phyloP scores from a whole-genome alignment of 2,797 vertebrate genomes.

The Bradypodion pumilum region DNA sequence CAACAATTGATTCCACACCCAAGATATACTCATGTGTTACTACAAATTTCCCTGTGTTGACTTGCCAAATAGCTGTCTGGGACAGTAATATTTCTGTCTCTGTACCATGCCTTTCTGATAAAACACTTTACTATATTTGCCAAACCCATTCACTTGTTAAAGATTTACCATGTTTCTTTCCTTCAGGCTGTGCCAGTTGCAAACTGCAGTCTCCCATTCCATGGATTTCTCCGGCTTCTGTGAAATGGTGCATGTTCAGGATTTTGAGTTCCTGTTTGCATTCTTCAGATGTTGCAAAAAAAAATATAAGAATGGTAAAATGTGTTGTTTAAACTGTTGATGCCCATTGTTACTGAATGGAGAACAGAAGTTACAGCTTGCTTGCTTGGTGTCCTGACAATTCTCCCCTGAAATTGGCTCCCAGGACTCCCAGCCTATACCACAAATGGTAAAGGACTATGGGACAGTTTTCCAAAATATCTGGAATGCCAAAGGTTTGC shows the following conservation, averaged over 20 bases:
- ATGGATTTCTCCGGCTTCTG: background rate
- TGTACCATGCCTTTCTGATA: background rate
- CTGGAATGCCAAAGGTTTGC: no score
- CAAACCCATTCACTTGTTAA: background rate
- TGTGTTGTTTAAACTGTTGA: background rate
- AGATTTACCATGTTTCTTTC: background rate
- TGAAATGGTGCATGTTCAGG: background rate
- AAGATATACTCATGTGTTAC: background rate
- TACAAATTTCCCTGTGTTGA: slow-evolving; percentile 15
- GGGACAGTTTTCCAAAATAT: no score
- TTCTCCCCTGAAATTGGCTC: background rate
- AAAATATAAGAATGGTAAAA: no score
- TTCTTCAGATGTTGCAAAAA: background rate
- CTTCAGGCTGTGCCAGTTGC: background rate
- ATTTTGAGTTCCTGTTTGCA: background rate
- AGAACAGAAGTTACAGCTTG: background rate
- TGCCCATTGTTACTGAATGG: background rate
- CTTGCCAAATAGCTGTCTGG: background rate
- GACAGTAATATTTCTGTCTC: slow-evolving; percentile 1
- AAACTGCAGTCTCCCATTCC: background rate
- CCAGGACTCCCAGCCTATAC: no score
- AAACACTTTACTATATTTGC: background rate
- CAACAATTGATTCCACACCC: background rate
- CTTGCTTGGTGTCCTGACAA: background rate
- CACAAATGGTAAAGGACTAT: no score